Evolutionary conservation across 2,888 invertebrate genomes (phyloP), one percentile per base, ranked within the genome.

Genomic region (Melieria crassipennis): DNA sequence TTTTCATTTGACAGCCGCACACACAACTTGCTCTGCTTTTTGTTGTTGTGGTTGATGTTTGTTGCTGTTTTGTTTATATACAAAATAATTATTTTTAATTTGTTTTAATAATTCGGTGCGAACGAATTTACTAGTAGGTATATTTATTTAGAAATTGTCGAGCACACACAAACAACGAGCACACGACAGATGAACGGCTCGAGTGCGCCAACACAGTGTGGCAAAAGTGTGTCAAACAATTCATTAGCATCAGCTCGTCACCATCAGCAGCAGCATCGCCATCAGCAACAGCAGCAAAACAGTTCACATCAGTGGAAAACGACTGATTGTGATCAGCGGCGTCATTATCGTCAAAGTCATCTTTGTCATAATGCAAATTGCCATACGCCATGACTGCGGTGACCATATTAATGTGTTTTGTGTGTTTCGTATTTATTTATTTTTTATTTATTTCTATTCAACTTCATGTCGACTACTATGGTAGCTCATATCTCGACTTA

Each of bases 181-280:
- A 30, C 30, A 30, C 30, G 30, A 30, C 16, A 16, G 1, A 16
- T 16, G 16, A 16, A 16, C 16, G 16, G 16, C 30, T 30, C 30
- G 30, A 30, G 30, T 30, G 30, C 30, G 43, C 6, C n/a, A 43
- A 46, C n/a, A 56, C 11, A 46, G 62, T 68, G 56, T 67, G 47
- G 45, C 48, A 63, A 16, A 73, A 73, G 58, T 71, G 73, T 73
- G 73, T 73, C 73, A 73, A 69, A 73, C 62, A 65, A 71, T 65
- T 65, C 65, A 71, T 69, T 73, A 71, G 69, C 50, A 60, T 61
- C 50, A 16, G 10, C 63, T 6, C 67, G 64, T 13, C 48, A 67
- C 50, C 63, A 63, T 30, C 6, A 61, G 13, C 61, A 42, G 45
- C 58, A 11, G 13, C 52, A 52, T 52, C 61, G 13, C 6, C 13